Conservation (phyloP, 2,797 vertebrate species). For the Sebastes minor region DNA sequence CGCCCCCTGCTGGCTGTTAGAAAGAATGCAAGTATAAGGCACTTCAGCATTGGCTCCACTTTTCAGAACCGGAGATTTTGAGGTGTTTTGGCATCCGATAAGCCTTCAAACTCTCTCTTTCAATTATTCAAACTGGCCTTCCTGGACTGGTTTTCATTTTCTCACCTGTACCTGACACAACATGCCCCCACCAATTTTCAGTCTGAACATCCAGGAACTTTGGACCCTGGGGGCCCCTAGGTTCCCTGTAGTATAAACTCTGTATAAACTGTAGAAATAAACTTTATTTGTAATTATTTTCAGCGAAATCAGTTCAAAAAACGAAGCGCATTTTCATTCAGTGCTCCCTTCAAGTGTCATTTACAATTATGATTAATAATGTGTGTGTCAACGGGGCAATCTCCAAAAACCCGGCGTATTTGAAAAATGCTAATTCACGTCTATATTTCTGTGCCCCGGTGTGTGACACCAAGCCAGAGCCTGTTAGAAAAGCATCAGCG, state of each 20-base stretch:
- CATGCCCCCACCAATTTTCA: background rate
- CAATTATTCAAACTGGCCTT: background rate
- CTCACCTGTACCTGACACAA: background rate
- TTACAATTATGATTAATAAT: background rate
- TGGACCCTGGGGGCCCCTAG: background rate
- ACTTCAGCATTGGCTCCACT: background rate
- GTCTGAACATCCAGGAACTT: background rate
- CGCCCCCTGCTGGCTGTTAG: too few relatives aligned
- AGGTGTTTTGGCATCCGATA: background rate
- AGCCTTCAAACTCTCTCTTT: background rate
- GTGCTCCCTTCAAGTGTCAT: background rate
- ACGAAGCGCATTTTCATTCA: background rate
- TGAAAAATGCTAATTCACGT: conserved; percentile 48
- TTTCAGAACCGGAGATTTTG: background rate
- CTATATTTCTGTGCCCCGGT: conserved; percentile 13
- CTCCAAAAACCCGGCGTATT: background rate
- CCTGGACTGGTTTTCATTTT: background rate
- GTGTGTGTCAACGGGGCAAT: background rate
- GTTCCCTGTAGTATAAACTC: too few relatives aligned
- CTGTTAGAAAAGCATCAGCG: conserved; percentile 38
- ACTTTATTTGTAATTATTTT: background rate
- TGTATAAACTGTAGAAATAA: background rate
- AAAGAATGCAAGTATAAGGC: background rate
- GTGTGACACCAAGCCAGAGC: conserved; percentile 58
- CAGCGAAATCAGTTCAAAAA: background rate